phyloP scores from a whole-genome alignment of 2,797 vertebrate genomes.

The Chromis chromis region DNA sequence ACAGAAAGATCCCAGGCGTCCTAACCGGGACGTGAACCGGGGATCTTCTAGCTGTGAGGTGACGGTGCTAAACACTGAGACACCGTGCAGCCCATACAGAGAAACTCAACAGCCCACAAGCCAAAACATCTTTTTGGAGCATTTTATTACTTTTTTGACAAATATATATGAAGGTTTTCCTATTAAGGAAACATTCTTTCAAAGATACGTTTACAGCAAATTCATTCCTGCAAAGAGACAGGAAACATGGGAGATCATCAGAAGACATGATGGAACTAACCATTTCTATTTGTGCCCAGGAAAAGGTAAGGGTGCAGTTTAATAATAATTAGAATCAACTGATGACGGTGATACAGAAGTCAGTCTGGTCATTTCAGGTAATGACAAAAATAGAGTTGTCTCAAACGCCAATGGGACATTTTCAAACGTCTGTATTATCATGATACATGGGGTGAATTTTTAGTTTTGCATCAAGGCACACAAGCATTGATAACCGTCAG shows the following conservation, averaged over 20 bases:
- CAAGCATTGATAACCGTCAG: constrained; percentile 82
- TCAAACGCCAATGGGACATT: constrained; percentile 80
- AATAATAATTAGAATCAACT: constrained; percentile 68
- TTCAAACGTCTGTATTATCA: constrained; percentile 70
- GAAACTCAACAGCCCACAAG: not conserved
- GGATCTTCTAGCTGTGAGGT: too few species aligned
- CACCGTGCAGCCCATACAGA: too few species aligned
- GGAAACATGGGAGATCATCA: constrained; percentile 79
- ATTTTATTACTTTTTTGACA: constrained; percentile 89
- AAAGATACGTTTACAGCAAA: constrained; percentile 87
- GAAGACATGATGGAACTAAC: constrained; percentile 75
- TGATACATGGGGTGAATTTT: constrained; percentile 76
- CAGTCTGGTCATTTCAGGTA: constrained; percentile 57
- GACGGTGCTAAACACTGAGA: too few species aligned
- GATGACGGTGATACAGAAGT: constrained; percentile 67
- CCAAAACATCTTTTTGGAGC: constrained; percentile 72
- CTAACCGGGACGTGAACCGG: too few species aligned
- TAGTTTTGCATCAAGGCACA: constrained; percentile 88
- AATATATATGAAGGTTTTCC: constrained; percentile 88
- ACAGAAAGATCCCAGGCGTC: too few species aligned
- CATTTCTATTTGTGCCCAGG: constrained; percentile 79
- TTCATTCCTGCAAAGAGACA: constrained; percentile 81
- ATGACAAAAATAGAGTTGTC: constrained; percentile 64
- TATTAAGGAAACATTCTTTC: constrained; percentile 84
- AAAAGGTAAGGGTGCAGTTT: constrained; percentile 76